Conservation (phyloP, 2,888 invertebrate species). For the Formica aserva region DNA sequence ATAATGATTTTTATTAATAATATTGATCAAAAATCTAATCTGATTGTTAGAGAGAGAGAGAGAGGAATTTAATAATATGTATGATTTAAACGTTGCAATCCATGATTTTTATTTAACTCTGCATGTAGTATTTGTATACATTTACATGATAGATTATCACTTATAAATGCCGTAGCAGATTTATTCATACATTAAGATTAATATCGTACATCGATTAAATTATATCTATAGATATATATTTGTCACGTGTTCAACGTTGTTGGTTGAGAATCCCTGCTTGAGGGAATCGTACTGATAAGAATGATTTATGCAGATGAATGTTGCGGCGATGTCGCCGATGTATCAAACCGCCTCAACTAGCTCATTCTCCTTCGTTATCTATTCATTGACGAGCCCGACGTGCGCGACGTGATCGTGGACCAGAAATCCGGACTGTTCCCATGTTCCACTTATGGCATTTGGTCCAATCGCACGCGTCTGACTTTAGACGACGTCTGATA, state of each 20-base stretch:
- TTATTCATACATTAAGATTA: not conserved
- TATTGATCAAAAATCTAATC: not conserved
- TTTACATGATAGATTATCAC: not conserved
- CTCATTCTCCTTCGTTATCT: constrained; percentile 85
- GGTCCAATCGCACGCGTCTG: constrained; percentile 78
- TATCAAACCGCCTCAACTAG: constrained; percentile 84
- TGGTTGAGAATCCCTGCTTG: constrained; percentile 81
- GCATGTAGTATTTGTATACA: not conserved
- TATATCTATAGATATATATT: not conserved
- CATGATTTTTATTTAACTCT: not conserved
- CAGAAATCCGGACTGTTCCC: constrained; percentile 85
- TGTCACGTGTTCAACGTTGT: constrained; percentile 33
- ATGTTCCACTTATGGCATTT: constrained; percentile 83
- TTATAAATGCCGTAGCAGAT: not conserved
- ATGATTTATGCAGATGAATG: constrained; percentile 85
- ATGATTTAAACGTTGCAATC: not conserved
- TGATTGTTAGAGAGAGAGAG: not conserved
- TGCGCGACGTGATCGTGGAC: constrained; percentile 82
- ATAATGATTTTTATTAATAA: not conserved
- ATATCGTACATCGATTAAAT: not conserved
- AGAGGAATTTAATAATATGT: not conserved
- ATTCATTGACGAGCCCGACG: constrained; percentile 84
- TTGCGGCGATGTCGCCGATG: constrained; percentile 85
- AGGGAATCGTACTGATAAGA: constrained; percentile 83
- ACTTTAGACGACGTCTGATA: constrained; percentile 77